phyloP scores from a whole-genome alignment of 92 coral and sea anemone genomes.

The Virgularia gustaviana region DNA sequence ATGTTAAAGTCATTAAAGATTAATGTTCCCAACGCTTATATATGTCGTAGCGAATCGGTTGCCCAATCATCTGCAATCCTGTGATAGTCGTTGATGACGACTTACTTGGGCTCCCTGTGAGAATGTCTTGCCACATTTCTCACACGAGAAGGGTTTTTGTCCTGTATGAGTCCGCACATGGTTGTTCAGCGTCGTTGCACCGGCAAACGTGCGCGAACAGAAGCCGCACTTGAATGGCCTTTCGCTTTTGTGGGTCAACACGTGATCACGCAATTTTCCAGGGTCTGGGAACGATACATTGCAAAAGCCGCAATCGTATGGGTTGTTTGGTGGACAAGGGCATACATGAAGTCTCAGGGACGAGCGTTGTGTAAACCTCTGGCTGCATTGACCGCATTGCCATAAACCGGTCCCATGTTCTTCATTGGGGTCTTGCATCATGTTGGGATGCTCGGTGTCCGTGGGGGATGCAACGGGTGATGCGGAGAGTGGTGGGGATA shows the following conservation, averaged over 20 bases:
- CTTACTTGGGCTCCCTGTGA: slow-evolving; percentile 83
- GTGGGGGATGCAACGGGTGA: slow-evolving; percentile 40
- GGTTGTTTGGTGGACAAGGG: slow-evolving; percentile 60
- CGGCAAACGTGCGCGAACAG: slow-evolving; percentile 96
- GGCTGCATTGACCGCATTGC: slow-evolving; percentile 87
- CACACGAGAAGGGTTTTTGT: slow-evolving; percentile 78
- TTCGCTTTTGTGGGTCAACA: slow-evolving; percentile 71
- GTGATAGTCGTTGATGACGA: slow-evolving; percentile 66
- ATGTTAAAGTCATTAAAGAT: too few relatives aligned
- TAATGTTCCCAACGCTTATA: not conserved
- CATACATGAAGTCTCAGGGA: slow-evolving; percentile 81
- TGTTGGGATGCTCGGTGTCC: slow-evolving; percentile 16
- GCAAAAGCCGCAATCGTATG: slow-evolving; percentile 96
- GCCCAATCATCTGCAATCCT: slow-evolving; percentile 49
- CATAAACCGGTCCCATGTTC: slow-evolving; percentile 62
- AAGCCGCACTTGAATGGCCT: slow-evolving; percentile 96
- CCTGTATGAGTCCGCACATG: slow-evolving; percentile 96
- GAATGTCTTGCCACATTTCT: slow-evolving; percentile 76
- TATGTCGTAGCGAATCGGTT: too few relatives aligned
- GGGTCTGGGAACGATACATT: slow-evolving; percentile 70
- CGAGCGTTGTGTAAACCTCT: slow-evolving; percentile 70
- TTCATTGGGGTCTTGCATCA: slow-evolving; percentile 23
- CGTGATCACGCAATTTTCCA: slow-evolving; percentile 79
- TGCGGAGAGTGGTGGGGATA: slow-evolving; percentile 26
- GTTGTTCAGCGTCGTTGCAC: slow-evolving; percentile 90